Percentiles rank a stretch among this genome's conserved stretches.
These are phyloP conservation scores for Podilymbus podiceps DNA, from an alignment of 2,113 vertebrate species.

Conservation along the genomic window DNA sequence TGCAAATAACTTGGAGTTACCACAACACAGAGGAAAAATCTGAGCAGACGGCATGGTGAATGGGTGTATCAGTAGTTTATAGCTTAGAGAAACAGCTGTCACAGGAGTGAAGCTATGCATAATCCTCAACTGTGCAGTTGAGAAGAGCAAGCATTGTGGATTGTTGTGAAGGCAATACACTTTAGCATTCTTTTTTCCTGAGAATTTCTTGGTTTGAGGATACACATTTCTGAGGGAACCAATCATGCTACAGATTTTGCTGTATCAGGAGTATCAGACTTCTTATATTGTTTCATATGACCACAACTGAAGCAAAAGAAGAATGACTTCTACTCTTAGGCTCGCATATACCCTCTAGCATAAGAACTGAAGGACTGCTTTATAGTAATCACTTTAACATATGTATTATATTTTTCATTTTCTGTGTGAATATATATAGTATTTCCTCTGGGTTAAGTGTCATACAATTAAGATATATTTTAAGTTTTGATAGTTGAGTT, in stretches of 20 bases:
- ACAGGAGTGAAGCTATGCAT: neutral
- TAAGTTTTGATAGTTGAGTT: neutral
- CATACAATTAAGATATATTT: neutral
- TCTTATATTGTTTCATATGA: neutral
- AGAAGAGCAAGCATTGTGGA: neutral
- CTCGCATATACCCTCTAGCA: neutral
- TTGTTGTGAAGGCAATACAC: neutral
- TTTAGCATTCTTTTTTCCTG: neutral
- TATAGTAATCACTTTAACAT: neutral
- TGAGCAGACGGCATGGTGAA: neutral
- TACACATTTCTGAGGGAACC: neutral
- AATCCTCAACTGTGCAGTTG: neutral
- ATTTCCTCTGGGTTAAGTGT: neutral
- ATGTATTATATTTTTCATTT: neutral
- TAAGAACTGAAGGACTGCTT: neutral
- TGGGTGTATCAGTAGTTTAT: neutral
- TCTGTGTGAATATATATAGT: neutral
- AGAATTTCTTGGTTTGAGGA: neutral
- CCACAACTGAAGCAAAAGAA: neutral
- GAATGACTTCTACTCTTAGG: neutral
- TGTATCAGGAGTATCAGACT: neutral
- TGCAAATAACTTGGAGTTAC: fast-evolving
- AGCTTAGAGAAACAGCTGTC: neutral
- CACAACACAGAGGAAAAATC: neutral
- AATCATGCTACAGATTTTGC: neutral